These are phyloP conservation scores for Eremobia ochroleuca DNA, from an alignment of 2,888 invertebrate genomes.

Conservation along the genomic window DNA sequence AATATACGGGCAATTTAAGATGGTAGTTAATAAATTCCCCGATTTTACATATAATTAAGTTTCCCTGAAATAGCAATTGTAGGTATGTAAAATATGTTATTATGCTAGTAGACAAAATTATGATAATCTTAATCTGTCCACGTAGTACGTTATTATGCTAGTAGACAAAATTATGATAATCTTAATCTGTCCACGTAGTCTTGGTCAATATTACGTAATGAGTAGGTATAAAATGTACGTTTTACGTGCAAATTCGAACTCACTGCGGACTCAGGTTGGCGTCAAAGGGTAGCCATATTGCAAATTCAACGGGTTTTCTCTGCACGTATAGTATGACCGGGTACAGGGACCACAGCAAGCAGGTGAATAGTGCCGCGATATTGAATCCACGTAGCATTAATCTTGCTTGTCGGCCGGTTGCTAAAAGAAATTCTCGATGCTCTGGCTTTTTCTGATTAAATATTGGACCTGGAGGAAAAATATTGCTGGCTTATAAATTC, in stretches of 20 bases:
- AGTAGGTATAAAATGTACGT: constrained; percentile 44
- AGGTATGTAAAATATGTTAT: too few species aligned
- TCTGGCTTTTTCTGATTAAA: constrained; percentile 75
- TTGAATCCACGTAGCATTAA: constrained; percentile 73
- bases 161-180: constrained; percentile 59
- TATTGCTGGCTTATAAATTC: constrained; percentile 16
- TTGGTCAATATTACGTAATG: constrained; percentile 44
- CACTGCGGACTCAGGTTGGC: constrained; percentile 74
- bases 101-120: constrained; percentile 47
- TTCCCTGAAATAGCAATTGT: constrained; percentile 37
- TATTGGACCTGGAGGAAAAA: constrained; percentile 56
- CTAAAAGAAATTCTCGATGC: constrained; percentile 69
- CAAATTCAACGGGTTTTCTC: constrained; percentile 75
- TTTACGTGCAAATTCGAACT: constrained; percentile 66
- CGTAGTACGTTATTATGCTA: constrained; percentile 31
- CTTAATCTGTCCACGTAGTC: constrained; percentile 41
- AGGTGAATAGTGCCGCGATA: constrained; percentile 72
- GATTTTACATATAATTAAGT: background rate
- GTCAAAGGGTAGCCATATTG: constrained; percentile 82
- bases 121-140: constrained; percentile 54
- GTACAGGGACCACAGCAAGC: constrained; percentile 77
- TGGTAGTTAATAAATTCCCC: background rate
- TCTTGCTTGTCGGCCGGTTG: constrained; percentile 67
- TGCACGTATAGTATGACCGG: constrained; percentile 74
- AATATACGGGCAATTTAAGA: background rate